These are phyloP conservation scores for Ptychobarbus kaznakovi DNA, from an alignment of 2,797 vertebrate species.

Conservation along the genomic window DNA sequence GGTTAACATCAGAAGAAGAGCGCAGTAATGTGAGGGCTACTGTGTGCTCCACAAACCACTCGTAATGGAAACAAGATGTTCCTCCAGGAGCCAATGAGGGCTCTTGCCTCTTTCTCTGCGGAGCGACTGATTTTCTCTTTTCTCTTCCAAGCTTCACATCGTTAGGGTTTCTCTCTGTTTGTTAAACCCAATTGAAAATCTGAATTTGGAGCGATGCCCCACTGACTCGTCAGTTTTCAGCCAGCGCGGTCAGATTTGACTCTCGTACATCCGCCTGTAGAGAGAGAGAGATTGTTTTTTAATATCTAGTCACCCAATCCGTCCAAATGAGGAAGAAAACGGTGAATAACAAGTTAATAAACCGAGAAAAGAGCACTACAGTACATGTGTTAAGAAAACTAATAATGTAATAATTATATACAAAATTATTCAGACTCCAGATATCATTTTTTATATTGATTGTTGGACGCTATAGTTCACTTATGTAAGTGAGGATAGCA, in stretches of 20 bases:
- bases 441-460: no score
- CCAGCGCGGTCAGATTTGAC: conserved; percentile 57
- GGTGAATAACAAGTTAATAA: neutral
- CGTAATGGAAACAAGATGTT: conserved; percentile 84
- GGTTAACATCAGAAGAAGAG: neutral
- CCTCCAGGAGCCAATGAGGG: conserved; percentile 1
- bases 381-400: neutral
- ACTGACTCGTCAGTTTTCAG: conserved; percentile 67
- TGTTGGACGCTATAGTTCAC: no score
- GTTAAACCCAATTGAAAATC: neutral
- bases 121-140: conserved; percentile 17
- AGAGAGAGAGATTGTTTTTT: neutral
- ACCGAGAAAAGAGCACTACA: neutral
- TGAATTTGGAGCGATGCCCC: conserved; percentile 72
- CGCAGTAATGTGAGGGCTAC: conserved; percentile 77
- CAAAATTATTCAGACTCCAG: neutral
- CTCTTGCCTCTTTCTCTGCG: conserved; percentile 1
- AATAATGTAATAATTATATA: neutral
- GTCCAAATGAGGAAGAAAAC: neutral
- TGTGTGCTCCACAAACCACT: conserved; percentile 74
- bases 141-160: neutral
- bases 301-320: neutral
- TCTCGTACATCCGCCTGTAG: neutral
- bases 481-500: no score
- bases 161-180: neutral